Evolutionary conservation across 2,113 vertebrate genomes (phyloP), one percentile per base, ranked within the genome.

Genomic region (Poecilia latipinna): DNA sequence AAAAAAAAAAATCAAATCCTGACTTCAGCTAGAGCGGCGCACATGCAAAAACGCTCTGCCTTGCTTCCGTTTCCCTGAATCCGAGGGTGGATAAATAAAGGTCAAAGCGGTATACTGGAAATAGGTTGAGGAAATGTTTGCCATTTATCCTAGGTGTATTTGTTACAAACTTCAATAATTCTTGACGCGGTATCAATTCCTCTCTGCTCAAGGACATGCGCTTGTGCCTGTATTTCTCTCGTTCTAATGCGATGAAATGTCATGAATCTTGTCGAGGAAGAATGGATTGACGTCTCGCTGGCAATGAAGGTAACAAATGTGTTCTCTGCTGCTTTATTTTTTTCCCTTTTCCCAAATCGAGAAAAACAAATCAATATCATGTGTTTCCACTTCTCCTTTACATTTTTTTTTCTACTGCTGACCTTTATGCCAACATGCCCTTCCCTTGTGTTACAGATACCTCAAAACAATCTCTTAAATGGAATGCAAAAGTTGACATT

Each of bases 301-400:
- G 84, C 77, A 79, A 86, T 87, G 78, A 87, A 84, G 79, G 86
- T 82, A 81, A 91, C 85, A 92, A 89, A 93, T 88, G 79, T 74
- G 73, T 80, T 69, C 70, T 57, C 39, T 5, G 60, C 37, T 79
- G 11, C 8, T 39, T 26, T n/a, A 64, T 48, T 83, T 70, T 79
- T 64, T 54, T n/a, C 64, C 48, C 48, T 61, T 61, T 62, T 39
- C 63, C 68, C 70, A 76, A 88, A 85, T 72, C 0, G 68, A 83
- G 81, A 73, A 90, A 90, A 88, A 88, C 86, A 85, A 90, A 94
- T 94, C 93, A 79, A 94, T 94, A 90, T 29, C 12, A 26, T 35
- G 54, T 44, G 65, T 37, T 64, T 80, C 79, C 77, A 85, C 67
- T 89, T 85, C 77, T n/a, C n/a, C n/a, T 79, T 77, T 68, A 72